Base-by-base conservation (phyloP, 2,888 invertebrate species). In the Parochlus steinenii region DNA sequence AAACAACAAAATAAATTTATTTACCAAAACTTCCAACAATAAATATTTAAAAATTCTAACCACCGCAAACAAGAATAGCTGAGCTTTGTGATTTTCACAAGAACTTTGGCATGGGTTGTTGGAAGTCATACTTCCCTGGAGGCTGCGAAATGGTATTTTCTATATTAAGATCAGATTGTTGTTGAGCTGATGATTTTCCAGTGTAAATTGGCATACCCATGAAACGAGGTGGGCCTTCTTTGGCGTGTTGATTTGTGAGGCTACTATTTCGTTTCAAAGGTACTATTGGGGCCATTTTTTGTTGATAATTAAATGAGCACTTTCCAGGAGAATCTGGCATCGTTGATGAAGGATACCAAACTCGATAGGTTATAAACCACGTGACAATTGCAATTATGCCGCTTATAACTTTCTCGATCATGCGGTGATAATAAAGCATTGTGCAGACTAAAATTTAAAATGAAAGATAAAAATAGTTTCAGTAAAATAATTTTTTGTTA, bases 321-420 rank as follows among this genome's bases (percentile, higher is more conserved):
- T 76, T 76, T 10, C 85, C 86, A 12, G 86, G 80, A 31, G 74
- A 54, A 42, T 71, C 70, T 1, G 85, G 75, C 33, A 76, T 56
- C 19, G 70, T 43, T 39, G 64, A 62, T 34, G 72, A 62, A 27
- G 65, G 67, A 53, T 73, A 86, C 77, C 80, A 81, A 46, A 75
- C 68, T 40, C 76, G 68, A 54, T 95, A 95, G 1, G 86, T 87
- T 16, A 85, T 59, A 62, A 80, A 90, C 93, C 93, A 95, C 20
- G 82, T 80, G 5, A 78, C 51, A 46, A 90, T 74, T 7, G 90
- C 93, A 47, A 83, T 64, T n/a, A 77, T 64, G 15, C 86, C 86
- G 46, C 86, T 90, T 1, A 86, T 55, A 40, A 97, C 76, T 55
- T 98, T 97, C 54, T 98, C 93, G 17, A 89, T 73, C 80, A 95